These are phyloP conservation scores for Valencia hispanica DNA, from an alignment of 2,797 vertebrate genomes.

Conservation along the genomic window DNA sequence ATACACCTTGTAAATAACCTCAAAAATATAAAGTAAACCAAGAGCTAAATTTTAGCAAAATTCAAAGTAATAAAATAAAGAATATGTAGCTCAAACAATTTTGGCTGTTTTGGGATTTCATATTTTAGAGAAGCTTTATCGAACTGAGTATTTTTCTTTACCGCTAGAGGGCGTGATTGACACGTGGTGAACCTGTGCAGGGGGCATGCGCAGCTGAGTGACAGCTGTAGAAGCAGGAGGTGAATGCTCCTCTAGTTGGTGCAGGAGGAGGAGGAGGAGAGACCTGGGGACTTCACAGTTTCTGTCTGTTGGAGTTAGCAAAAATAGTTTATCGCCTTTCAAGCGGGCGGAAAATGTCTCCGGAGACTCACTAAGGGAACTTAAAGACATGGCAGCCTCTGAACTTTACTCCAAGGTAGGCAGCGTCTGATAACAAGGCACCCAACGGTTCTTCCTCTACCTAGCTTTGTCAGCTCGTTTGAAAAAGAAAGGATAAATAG, in stretches of 20 bases:
- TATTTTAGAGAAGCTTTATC: too few species aligned
- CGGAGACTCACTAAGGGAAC: neutral
- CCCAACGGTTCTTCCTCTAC: constrained; percentile 14
- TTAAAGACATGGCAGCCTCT: constrained; percentile 79
- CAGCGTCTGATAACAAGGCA: neutral
- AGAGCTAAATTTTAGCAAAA: too few species aligned
- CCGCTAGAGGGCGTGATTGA: constrained; percentile 51
- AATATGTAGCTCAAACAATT: too few species aligned
- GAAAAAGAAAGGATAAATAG: neutral
- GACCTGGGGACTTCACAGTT: constrained; percentile 2
- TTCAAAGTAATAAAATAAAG: too few species aligned
- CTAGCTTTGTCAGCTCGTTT: constrained; percentile 7
- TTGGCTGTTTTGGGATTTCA: neutral
- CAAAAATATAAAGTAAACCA: too few species aligned
- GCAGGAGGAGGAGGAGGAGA: neutral
- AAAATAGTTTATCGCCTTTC: constrained; percentile 5
- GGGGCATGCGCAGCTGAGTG: constrained; percentile 44
- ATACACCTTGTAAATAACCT: too few species aligned
- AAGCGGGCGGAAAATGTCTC: constrained; percentile 2
- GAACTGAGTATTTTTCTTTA: neutral
- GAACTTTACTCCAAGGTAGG: constrained; percentile 75
- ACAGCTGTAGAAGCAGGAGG: constrained; percentile 13
- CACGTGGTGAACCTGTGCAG: constrained; percentile 14
- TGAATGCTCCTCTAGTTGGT: neutral
- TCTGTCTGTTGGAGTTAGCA: neutral